A percentile compares a stretch with the other conserved stretches of the same genome.
Conservation (phyloP, 2,797 vertebrate genomes). For the Synaphobranchus kaupii region DNA sequence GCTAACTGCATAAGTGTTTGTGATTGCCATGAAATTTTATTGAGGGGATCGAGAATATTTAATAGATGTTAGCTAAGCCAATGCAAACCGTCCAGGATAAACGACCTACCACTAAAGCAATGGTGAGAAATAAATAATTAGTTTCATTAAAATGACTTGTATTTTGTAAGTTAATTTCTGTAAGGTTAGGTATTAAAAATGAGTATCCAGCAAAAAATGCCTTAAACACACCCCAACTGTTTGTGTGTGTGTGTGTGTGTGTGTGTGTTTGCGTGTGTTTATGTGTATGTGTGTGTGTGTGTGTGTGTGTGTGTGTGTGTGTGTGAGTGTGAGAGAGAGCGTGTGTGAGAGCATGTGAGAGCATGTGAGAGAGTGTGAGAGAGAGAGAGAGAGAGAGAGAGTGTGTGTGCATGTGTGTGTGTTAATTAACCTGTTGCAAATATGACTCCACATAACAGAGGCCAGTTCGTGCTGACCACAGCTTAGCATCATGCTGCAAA, state of each 20-base stretch:
- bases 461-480: background rate
- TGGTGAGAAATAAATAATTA: background rate
- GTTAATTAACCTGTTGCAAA: background rate
- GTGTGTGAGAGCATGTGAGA: too few relatives aligned
- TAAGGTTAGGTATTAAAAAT: background rate
- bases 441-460: background rate
- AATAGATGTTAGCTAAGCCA: background rate
- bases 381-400: too few relatives aligned
- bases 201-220: background rate
- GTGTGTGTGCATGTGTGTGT: background rate
- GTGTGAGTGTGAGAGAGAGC: too few relatives aligned
- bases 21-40: conserved; percentile 4
- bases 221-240: background rate
- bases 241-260: background rate
- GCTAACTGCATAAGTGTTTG: background rate
- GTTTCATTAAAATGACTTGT: background rate
- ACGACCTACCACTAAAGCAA: background rate
- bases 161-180: background rate
- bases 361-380: too few relatives aligned
- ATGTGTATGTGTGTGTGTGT: too few relatives aligned
- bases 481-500: background rate
- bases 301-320: too few relatives aligned
- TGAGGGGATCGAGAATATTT: background rate
- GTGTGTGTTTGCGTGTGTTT: background rate
- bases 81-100: background rate